These are phyloP conservation scores for Mustela nigripes DNA, from an alignment of 2,113 vertebrate species.

Conservation along the genomic window DNA sequence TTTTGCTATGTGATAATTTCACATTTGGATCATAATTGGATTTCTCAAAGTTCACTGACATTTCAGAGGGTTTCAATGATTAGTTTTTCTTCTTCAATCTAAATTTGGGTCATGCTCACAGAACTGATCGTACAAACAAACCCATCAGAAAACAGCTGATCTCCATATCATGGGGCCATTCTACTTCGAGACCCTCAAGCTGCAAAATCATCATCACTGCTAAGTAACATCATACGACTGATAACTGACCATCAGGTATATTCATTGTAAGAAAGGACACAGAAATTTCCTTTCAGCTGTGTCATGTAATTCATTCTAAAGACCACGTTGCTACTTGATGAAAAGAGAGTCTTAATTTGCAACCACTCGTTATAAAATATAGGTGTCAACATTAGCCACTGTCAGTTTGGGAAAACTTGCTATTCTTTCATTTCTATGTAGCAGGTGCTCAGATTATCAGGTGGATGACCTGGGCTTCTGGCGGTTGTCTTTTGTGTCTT, in stretches of 20 bases:
- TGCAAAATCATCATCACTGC: not conserved
- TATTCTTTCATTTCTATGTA: not conserved
- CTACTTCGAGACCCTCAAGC: not conserved
- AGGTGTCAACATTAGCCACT: not conserved
- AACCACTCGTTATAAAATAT: not conserved
- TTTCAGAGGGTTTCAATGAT: conserved; percentile 66
- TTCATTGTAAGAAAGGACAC: not conserved
- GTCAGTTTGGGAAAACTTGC: not conserved
- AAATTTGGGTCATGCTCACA: conserved; percentile 36
- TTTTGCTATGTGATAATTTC: conserved; percentile 64
- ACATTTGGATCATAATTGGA: conserved; percentile 72
- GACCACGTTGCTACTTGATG: not conserved
- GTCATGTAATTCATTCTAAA: not conserved
- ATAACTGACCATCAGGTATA: not conserved
- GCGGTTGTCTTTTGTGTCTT: not conserved
- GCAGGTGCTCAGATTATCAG: not conserved
- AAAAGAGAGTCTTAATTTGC: not conserved
- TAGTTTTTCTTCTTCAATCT: conserved; percentile 56
- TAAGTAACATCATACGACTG: not conserved
- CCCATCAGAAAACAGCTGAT: not conserved
- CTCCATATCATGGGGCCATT: not conserved
- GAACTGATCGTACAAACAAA: conserved; percentile 15
- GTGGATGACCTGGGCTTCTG: not conserved
- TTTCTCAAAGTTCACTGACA: conserved; percentile 75
- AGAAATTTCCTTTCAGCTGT: not conserved